Evolutionary conservation across 2,113 vertebrate species (phyloP).

Genomic region (Semnopithecus entellus): DNA sequence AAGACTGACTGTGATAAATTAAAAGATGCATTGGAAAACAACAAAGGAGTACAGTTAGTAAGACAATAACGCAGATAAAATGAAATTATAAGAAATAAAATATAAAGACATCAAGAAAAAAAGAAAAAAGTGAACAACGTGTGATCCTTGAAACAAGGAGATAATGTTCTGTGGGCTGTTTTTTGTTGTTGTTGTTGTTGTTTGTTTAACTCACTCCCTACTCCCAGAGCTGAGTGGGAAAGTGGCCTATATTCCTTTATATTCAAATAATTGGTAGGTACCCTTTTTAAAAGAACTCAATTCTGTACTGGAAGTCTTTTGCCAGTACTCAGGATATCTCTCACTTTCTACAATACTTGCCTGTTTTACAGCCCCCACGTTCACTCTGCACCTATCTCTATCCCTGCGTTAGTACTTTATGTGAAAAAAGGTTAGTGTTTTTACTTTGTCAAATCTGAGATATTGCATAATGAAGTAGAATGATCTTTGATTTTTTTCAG

Average conservation of each 20-base stretch:
- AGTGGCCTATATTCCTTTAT: not conserved
- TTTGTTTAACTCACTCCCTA: not conserved
- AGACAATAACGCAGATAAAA: slow-evolving; percentile 23
- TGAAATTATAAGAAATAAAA: not conserved
- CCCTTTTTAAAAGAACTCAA: not conserved
- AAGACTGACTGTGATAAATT: not conserved
- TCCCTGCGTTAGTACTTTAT: not conserved
- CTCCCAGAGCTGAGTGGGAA: not conserved
- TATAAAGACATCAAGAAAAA: not conserved
- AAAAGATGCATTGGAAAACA: not conserved
- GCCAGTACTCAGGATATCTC: not conserved
- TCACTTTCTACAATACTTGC: no score
- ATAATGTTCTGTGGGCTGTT: not conserved
- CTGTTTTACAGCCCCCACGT: not conserved
- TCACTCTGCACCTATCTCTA: not conserved
- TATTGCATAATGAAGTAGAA: not conserved
- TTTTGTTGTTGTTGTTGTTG: not conserved
- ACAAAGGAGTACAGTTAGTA: not conserved
- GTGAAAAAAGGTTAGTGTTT: not conserved
- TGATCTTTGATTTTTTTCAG: not conserved
- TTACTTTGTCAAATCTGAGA: slow-evolving; percentile 16
- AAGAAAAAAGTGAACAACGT: not conserved
- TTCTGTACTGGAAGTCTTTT: not conserved
- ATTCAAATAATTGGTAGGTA: not conserved
- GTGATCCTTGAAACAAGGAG: not conserved